A percentile compares a stretch with the other conserved stretches of the same genome.
These are phyloP conservation scores for Megaceryle torquata DNA, from an alignment of 2,113 vertebrate species.

Conservation along the genomic window DNA sequence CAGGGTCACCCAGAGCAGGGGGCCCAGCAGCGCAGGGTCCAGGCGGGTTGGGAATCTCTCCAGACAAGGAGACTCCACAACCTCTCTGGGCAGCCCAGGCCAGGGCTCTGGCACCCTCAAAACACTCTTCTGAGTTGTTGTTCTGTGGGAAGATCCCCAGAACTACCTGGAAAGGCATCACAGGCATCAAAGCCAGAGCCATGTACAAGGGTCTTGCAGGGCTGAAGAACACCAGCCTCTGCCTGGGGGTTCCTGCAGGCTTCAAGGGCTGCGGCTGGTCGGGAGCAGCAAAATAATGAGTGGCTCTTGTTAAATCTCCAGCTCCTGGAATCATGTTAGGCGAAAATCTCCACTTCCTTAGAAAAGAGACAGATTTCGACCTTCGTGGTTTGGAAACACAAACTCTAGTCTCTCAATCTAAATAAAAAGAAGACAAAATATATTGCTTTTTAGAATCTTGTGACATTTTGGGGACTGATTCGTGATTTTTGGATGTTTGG, in stretches of 20 bases:
- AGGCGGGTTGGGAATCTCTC: too few species aligned
- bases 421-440: not conserved
- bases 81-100: not conserved
- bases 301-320: not conserved
- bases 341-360: not conserved
- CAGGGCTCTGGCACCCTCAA: not conserved
- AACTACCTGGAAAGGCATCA: not conserved
- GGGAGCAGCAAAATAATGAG: not conserved
- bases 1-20: too few species aligned
- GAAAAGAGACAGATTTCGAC: not conserved
- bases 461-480: not conserved
- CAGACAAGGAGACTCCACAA: not conserved
- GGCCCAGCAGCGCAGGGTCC: too few species aligned
- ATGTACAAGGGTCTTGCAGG: too few species aligned
- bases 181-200: not conserved
- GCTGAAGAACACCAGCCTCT: not conserved
- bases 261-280: not conserved
- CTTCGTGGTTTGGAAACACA: not conserved
- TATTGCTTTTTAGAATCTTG: not conserved
- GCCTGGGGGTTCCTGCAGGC: rapidly evolving
- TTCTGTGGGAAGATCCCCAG: not conserved
- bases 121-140: rapidly evolving
- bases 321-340: not conserved
- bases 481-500: not conserved
- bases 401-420: not conserved